Percentiles rank a stretch among this genome's conserved stretches.
phyloP scores from a whole-genome alignment of 2,888 invertebrate species.

The Aplocera efformata region DNA sequence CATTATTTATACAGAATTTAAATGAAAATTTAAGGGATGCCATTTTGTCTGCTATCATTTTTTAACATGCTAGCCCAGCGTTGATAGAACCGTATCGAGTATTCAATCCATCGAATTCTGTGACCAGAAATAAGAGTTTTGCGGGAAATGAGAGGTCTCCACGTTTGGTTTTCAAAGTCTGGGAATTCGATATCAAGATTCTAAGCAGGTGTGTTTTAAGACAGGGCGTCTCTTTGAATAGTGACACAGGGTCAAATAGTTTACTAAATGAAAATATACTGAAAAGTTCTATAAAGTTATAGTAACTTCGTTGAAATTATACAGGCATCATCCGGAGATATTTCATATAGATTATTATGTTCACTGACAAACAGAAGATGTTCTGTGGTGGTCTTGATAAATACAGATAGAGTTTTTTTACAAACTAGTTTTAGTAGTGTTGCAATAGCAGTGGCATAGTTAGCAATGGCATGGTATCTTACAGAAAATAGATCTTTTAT shows the following conservation, averaged over 20 bases:
- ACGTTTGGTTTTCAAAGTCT: constrained; percentile 55
- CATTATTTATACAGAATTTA: constrained; percentile 36
- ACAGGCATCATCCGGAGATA: too few relatives aligned
- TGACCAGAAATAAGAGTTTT: constrained; percentile 38
- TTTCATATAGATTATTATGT: too few relatives aligned
- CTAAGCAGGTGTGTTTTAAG: constrained; percentile 74
- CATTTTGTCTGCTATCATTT: constrained; percentile 43
- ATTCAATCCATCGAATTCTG: constrained; percentile 28
- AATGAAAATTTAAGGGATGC: constrained; percentile 37
- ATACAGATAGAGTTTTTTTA: too few relatives aligned
- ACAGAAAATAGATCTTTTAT: too few relatives aligned
- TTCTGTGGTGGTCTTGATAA: too few relatives aligned
- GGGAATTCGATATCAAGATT: constrained; percentile 70
- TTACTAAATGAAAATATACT: constrained; percentile 14
- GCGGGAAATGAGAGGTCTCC: constrained; percentile 47
- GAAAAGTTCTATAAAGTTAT: too few relatives aligned
- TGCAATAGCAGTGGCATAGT: too few relatives aligned
- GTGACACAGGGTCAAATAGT: constrained; percentile 40
- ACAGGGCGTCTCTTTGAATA: constrained; percentile 54
- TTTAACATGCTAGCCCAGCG: constrained; percentile 45
- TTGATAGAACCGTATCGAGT: constrained; percentile 36
- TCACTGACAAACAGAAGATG: too few relatives aligned
- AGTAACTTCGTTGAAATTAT: too few relatives aligned
- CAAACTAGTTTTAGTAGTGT: too few relatives aligned
- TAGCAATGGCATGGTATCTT: too few relatives aligned